Evolutionary conservation across 2,888 invertebrate genomes (phyloP).

Genomic region (Aphodius granarius): DNA sequence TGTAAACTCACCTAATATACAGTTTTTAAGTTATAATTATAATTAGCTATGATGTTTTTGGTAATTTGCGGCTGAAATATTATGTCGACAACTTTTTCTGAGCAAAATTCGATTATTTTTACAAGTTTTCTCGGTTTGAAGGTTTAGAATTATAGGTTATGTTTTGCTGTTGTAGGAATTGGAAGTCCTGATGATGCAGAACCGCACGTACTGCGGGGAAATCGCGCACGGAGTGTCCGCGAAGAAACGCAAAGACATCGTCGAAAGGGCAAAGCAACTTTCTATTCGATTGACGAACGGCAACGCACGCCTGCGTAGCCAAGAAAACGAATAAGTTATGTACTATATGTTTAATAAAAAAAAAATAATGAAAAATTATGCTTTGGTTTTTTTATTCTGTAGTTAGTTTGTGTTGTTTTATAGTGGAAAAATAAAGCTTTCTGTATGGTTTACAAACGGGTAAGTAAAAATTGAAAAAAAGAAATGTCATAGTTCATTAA

Average conservation of each 20-base stretch:
- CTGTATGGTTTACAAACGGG: no score
- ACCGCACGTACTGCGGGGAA: slow-evolving; percentile 95
- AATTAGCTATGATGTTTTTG: slow-evolving; percentile 47
- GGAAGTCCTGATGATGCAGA: slow-evolving; percentile 99
- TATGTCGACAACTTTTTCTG: slow-evolving; percentile 45
- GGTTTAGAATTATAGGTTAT: not conserved
- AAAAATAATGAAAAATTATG: slow-evolving; percentile 17
- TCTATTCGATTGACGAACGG: slow-evolving; percentile 96
- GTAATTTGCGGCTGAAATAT: slow-evolving; percentile 54
- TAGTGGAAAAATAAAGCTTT: no score
- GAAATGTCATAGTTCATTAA: no score
- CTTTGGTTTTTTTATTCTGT: no score
- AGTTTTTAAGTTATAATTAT: not conserved
- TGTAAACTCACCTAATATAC: not conserved
- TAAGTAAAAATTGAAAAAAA: no score
- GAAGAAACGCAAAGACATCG: slow-evolving; percentile 95
- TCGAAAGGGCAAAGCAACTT: slow-evolving; percentile 95
- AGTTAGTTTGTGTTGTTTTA: no score
- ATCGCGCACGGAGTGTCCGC: slow-evolving; percentile 97
- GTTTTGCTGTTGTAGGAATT: slow-evolving; percentile 76
- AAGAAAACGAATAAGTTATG: slow-evolving; percentile 92
- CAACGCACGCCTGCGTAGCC: slow-evolving; percentile 93
- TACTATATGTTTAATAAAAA: slow-evolving; percentile 21
- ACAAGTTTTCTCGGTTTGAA: not conserved
- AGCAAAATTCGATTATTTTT: slow-evolving; percentile 25